These are phyloP conservation scores for Drosophila setosimentum DNA, from an alignment of 2,888 invertebrate species.

Conservation along the genomic window DNA sequence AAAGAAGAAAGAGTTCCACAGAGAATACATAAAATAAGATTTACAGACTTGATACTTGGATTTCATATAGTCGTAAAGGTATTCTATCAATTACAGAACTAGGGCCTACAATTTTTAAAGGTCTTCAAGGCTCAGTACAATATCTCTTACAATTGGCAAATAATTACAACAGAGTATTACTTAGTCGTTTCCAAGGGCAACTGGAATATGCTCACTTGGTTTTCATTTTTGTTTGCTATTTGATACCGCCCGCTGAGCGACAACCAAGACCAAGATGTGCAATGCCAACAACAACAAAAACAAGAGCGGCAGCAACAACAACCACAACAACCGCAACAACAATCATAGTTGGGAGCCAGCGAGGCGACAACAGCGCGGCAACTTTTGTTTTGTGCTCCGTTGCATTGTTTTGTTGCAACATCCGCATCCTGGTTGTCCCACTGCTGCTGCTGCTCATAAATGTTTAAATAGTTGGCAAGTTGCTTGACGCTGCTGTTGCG, in stretches of 20 bases:
- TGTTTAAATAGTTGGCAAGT: conserved; percentile 70
- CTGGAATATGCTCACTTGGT: neutral
- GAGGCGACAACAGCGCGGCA: conserved; percentile 55
- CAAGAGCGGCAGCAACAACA: neutral
- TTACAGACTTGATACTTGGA: neutral
- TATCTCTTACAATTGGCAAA: neutral
- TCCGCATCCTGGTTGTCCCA: conserved; percentile 44
- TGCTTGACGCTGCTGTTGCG: conserved; percentile 42
- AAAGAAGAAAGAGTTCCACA: too few relatives aligned
- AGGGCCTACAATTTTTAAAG: neutral
- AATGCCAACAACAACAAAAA: conserved; percentile 9
- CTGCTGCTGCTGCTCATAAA: conserved; percentile 63
- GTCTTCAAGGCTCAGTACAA: neutral
- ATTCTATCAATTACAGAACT: neutral
- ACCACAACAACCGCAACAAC: conserved; percentile 3
- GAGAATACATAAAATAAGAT: neutral
- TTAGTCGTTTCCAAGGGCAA: neutral
- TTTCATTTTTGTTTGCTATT: conserved; percentile 29
- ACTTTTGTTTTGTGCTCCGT: conserved; percentile 51
- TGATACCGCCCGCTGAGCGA: conserved; percentile 56
- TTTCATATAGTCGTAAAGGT: neutral
- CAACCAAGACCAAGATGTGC: conserved; percentile 43
- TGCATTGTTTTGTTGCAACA: conserved; percentile 54
- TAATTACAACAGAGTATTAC: conserved; percentile 7
- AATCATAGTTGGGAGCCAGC: conserved; percentile 38